Evolutionary conservation across 1,140 invertebrate species (phyloP).

Genomic region (Drosophila punjabiensis): DNA sequence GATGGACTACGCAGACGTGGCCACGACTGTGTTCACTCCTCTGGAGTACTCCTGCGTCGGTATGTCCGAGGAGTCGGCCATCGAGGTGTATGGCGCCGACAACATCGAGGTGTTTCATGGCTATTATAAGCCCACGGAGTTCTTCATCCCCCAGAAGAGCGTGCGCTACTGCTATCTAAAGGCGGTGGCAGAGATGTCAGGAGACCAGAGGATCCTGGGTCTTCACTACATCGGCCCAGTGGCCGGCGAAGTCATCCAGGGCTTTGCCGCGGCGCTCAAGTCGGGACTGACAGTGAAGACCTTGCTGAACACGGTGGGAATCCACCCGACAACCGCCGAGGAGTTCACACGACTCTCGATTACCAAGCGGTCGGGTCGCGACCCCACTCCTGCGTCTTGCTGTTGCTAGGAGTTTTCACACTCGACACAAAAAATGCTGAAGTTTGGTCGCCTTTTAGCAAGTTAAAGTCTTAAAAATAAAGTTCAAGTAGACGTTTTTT

Average conservation of each 20-base stretch:
- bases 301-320: slow-evolving; percentile 96
- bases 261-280: slow-evolving; percentile 94
- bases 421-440: too few species aligned
- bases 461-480: neutral
- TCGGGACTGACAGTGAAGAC: slow-evolving; percentile 95
- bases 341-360: slow-evolving; percentile 93
- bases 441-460: neutral
- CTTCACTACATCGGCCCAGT: slow-evolving; percentile 98
- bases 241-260: slow-evolving; percentile 99
- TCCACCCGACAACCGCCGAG: slow-evolving; percentile 98
- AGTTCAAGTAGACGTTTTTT: neutral
- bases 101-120: slow-evolving; percentile 95
- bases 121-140: slow-evolving; percentile 97
- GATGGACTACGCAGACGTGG: slow-evolving; percentile 94
- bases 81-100: slow-evolving; percentile 88
- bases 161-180: slow-evolving; percentile 93
- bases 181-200: slow-evolving; percentile 89
- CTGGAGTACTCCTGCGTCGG: slow-evolving; percentile 98
- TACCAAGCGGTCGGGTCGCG: slow-evolving; percentile 92
- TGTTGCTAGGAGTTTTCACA: slow-evolving; percentile 89
- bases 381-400: slow-evolving; percentile 94
- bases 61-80: slow-evolving; percentile 95
- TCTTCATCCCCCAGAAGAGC: slow-evolving; percentile 94
- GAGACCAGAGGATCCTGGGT: slow-evolving; percentile 94
- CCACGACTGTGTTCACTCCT: slow-evolving; percentile 98